Evolutionary conservation across 2,888 invertebrate genomes (phyloP), one percentile per base, ranked within the genome.

Genomic region (Hypsopygia costalis): DNA sequence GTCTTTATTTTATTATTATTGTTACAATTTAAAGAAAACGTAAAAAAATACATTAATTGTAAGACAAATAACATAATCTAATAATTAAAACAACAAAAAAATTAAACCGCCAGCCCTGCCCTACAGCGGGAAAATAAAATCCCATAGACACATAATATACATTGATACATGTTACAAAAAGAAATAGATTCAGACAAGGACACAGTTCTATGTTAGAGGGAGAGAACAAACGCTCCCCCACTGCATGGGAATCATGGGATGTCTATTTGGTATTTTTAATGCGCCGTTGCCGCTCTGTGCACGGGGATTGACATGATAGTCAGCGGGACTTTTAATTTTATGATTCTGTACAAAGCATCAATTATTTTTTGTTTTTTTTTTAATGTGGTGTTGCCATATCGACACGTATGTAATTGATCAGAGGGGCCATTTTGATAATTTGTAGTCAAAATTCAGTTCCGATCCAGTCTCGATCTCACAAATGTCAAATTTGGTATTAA

Each of bases 121-220:
- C 35, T 31, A 9, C 9, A 22, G 32, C 9, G 8, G 16, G 30
- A 30, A 35, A 21, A 25, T n/a, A 11, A 33, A 16, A 28, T 9
- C 35, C 32, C 41, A 34, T 39, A 28, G 21, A 38, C 30, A 39
- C 29, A 29, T 29, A 5, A 16, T 29, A 29, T 27, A 27, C 27
- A 46, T 42, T 34, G 32, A 43, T 41, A 45, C 38, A 44, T 48
- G 47, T 49, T 46, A 52, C 46, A 44, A 47, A 55, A 52, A 58
- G 53, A 51, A 59, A 58, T 58, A 62, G 55, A 62, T 49, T 34
- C 33, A 33, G 55, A 63, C 34, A 36, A 47, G 35, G 60, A 69
- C 34, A 27, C 40, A 2, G 22, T 8, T 46, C 49, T 39, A 11
- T 0, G 57, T 21, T 34, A 43, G 64, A 66, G 28, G 6, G 56